These are phyloP conservation scores for Caenorhabditis japonica DNA, from an alignment of 2,888 invertebrate species.

Conservation along the genomic window DNA sequence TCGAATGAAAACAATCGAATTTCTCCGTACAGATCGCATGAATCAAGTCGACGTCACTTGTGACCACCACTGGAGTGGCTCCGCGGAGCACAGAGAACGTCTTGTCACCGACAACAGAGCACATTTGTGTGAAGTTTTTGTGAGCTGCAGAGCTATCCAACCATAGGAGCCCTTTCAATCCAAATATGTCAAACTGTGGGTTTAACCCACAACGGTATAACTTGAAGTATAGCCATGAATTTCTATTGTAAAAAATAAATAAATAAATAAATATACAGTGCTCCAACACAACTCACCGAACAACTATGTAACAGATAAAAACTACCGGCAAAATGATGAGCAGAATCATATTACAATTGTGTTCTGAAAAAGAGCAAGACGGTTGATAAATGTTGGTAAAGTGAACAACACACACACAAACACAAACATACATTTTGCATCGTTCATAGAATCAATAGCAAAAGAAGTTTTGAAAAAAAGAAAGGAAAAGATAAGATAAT, in stretches of 20 bases:
- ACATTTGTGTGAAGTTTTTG: slow-evolving; percentile 24
- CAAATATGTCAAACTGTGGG: slow-evolving; percentile 45
- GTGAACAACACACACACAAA: no score
- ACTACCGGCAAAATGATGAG: slow-evolving; percentile 9
- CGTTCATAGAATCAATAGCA: slow-evolving; percentile 13
- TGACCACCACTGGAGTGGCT: slow-evolving; percentile 50
- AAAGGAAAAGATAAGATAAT: slow-evolving; percentile 29
- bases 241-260: slow-evolving; percentile 1
- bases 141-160: slow-evolving; percentile 26
- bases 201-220: slow-evolving; percentile 29
- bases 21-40: slow-evolving; percentile 54
- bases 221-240: slow-evolving; percentile 10
- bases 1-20: slow-evolving; percentile 58
- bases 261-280: not conserved
- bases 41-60: slow-evolving; percentile 59
- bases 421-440: no score
- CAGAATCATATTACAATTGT: slow-evolving; percentile 31
- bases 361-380: slow-evolving; percentile 3
- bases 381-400: slow-evolving; percentile 8
- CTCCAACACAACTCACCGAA: not conserved
- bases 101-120: slow-evolving; percentile 29
- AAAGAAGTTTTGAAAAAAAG: slow-evolving; percentile 15
- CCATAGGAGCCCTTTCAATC: slow-evolving; percentile 33
- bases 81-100: slow-evolving; percentile 59
- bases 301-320: slow-evolving; percentile 8